Base-by-base conservation (phyloP, 2,797 vertebrate genomes). In the Scomberomorus guttatus region DNA sequence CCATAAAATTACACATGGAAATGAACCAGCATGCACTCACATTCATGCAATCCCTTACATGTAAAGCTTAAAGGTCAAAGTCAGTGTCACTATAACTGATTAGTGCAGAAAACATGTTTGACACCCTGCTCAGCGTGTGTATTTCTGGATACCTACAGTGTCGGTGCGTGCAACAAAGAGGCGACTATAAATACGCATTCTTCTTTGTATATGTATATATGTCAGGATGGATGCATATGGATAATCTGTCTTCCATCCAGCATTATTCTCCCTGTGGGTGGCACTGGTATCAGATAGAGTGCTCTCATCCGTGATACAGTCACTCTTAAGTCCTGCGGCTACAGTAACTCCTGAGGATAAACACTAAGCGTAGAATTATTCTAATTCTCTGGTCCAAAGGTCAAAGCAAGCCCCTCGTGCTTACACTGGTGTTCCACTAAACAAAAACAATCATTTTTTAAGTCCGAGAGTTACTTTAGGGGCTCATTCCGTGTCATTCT, bases 281-380 rank as follows among this genome's bases (percentile, higher is more conserved):
- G 18, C 48, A 62, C 72, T 57, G 82, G 72, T 75, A 80, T 86
- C 86, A 75, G 70, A 84, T 80, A 64, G 67, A 85, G 87, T 81
- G 76, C 87, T 84, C 83, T 88, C 84, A 86, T 87, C 88, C 51
- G 48, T 89, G 86, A 89, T 79, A 68, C 74, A 56, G 80, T 85
- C 82, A 72, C 79, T 79, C 78, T 75, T 84, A 86, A 89, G 81
- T 87, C 89, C 85, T 75, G 46, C 81, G 44, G 88, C 87, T 48
- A 69, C 82, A 71, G 71, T 84, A 77, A 87, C 82, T 85, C 84
- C 84, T 60, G 69, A 86, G 74, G 83, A 91, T 89, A 72, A 77
- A 69, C 29, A 48, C 72, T 58, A 20, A 87, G 77, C 83, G 25
- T 62, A 66, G 84, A 86, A 78, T 88, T 87, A 90, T 87, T 87